Base-by-base conservation (phyloP, 2,888 invertebrate species). In the Lamproptera curius region DNA sequence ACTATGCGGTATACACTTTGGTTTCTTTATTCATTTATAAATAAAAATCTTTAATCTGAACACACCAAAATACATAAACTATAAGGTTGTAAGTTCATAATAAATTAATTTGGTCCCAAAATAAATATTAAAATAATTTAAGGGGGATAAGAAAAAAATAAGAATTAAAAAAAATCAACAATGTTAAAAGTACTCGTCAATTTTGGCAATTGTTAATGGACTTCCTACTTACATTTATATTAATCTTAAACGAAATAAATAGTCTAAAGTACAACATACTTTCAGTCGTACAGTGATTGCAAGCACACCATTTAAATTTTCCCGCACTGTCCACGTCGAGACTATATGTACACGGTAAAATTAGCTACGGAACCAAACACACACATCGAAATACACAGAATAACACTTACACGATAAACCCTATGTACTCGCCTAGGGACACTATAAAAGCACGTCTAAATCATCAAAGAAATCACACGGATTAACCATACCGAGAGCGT, bases 41-140 rank as follows among this genome's bases (percentile, higher is more conserved):
- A 86, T 84, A 84, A 85, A 71, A 81, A 71, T 70, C 73, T 81
- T 71, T 77, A 73, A 76, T 76, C 74, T 79, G 76, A 84, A 84
- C 79, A 83, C 84, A 82, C 76, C 75, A 72, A 75, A 80, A 49
- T 82, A 80, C 78, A 77, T 79, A 82, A 86, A 75, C 68, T 69
- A 70, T 66, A 73, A n/a, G 66, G 65, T 57, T 66, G 77, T 66
- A 81, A 77, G 75, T 73, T 80, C 69, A 76, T 76, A 86, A 87
- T 86, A 87, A 87, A 86, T 83, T 83, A 84, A 84, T 87, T 88
- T 89, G 84, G 83, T 88, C 88, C 86, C 87, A 73, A 86, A 85
- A 88, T 86, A 85, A 86, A 85, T 85, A 81, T 78, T 70, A 67
- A 78, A 78, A 84, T 78, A 81, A 79, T 78, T 76, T 81, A 80